A percentile compares a stretch with the other conserved stretches of the same genome.
Evolutionary conservation across 2,113 vertebrate species (phyloP).

Genomic region (Leiothrix lutea): DNA sequence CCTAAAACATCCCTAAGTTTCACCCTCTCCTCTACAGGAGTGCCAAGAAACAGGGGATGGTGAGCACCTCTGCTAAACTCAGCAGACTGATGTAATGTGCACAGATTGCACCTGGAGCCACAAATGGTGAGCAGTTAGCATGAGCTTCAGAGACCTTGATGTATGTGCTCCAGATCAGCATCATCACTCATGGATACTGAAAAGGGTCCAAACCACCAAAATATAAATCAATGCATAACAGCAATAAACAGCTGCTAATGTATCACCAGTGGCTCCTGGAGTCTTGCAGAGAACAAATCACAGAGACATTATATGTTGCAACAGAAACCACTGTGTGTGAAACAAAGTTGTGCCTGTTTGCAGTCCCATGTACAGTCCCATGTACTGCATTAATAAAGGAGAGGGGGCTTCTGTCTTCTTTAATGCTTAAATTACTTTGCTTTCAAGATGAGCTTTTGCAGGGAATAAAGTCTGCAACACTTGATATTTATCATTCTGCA

Average conservation of each 20-base stretch:
- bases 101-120: background rate
- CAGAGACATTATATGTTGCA: background rate
- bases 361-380: background rate
- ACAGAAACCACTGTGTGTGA: background rate
- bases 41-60: background rate
- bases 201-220: background rate
- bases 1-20: background rate
- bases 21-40: accelerated
- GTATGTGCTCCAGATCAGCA: background rate
- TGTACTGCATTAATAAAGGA: background rate
- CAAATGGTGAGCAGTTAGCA: background rate
- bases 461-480: background rate
- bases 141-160: background rate
- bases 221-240: background rate
- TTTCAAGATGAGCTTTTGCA: background rate
- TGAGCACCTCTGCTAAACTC: background rate
- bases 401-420: accelerated
- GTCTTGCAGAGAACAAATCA: background rate
- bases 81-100: background rate
- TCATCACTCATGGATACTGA: background rate
- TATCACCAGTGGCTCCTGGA: background rate
- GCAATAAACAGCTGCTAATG: background rate
- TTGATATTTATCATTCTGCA: background rate
- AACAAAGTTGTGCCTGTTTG: background rate
- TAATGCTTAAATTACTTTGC: background rate